Conservation (phyloP, 2,888 invertebrate species). For the Aphodius sticticus region DNA sequence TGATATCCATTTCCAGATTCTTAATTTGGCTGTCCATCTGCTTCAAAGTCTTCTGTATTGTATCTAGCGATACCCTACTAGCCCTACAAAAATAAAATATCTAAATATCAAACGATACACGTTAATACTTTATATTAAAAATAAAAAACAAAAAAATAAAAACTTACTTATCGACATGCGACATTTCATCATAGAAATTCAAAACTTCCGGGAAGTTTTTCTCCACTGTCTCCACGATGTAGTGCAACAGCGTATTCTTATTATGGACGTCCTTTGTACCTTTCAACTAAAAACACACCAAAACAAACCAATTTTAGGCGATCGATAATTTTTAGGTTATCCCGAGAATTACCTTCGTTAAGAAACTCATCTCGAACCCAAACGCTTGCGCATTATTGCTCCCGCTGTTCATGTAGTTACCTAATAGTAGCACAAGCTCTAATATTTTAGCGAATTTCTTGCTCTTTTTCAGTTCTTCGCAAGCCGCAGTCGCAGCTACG, state of each 20-base stretch:
- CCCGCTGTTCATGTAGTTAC: constrained; percentile 97
- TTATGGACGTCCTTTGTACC: constrained; percentile 94
- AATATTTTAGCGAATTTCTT: constrained; percentile 90
- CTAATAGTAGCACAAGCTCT: constrained; percentile 87
- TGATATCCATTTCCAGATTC: constrained; percentile 89
- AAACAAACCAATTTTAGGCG: constrained; percentile 5
- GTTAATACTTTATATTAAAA: neutral
- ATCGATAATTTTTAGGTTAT: neutral
- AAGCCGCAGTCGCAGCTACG: constrained; percentile 94
- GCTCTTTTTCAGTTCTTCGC: constrained; percentile 91
- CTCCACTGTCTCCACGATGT: constrained; percentile 88
- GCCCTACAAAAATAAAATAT: constrained; percentile 65
- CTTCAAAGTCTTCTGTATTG: constrained; percentile 79
- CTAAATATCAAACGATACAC: neutral
- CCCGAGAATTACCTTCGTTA: constrained; percentile 78
- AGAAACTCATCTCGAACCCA: constrained; percentile 95
- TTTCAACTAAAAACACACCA: constrained; percentile 67
- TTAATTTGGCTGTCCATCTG: constrained; percentile 89
- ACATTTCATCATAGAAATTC: constrained; percentile 84
- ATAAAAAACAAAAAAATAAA: too few species aligned
- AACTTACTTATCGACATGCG: constrained; percentile 81
- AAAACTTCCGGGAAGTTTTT: constrained; percentile 86
- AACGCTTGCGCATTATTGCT: constrained; percentile 93
- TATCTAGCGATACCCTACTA: constrained; percentile 84
- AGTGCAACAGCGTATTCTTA: constrained; percentile 91